Conservation (phyloP, 2,888 invertebrate genomes). For the Plusia festucae region DNA sequence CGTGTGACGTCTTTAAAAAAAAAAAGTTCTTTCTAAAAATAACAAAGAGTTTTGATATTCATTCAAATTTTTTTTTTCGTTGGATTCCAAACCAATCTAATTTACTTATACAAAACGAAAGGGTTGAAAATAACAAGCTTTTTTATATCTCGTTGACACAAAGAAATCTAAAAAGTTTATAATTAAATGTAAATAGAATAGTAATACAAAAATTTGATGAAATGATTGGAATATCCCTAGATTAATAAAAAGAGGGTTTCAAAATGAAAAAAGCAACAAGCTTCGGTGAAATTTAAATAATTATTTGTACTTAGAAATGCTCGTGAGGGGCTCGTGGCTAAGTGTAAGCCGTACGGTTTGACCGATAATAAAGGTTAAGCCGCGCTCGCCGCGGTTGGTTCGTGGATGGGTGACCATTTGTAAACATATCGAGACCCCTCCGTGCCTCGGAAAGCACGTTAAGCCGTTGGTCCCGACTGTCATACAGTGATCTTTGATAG, state of each 20-base stretch:
- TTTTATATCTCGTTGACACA: conserved; percentile 9
- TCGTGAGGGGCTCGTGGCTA: too few relatives aligned
- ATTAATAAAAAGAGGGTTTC: not conserved
- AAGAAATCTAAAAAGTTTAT: conserved; percentile 14
- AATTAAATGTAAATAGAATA: not conserved
- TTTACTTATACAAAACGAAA: not conserved
- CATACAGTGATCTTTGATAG: too few relatives aligned
- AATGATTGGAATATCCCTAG: not conserved
- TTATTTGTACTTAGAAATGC: conserved; percentile 13
- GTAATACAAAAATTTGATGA: not conserved
- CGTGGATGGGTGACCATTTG: too few relatives aligned
- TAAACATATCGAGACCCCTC: too few relatives aligned
- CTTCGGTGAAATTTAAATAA: not conserved
- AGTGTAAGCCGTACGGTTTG: too few relatives aligned
- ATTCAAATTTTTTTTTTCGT: not conserved
- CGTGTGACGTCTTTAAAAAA: conserved; percentile 12
- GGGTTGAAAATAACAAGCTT: conserved; percentile 13
- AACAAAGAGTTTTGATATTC: not conserved
- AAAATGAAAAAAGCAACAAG: not conserved
- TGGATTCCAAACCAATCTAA: conserved; percentile 10
- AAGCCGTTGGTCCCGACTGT: too few relatives aligned
- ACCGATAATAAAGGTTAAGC: too few relatives aligned
- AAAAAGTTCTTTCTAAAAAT: conserved; percentile 16
- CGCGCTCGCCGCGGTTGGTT: too few relatives aligned
- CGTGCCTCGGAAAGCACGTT: too few relatives aligned